Conservation (phyloP, 2,797 vertebrate genomes). For the Naso thynnoides region DNA sequence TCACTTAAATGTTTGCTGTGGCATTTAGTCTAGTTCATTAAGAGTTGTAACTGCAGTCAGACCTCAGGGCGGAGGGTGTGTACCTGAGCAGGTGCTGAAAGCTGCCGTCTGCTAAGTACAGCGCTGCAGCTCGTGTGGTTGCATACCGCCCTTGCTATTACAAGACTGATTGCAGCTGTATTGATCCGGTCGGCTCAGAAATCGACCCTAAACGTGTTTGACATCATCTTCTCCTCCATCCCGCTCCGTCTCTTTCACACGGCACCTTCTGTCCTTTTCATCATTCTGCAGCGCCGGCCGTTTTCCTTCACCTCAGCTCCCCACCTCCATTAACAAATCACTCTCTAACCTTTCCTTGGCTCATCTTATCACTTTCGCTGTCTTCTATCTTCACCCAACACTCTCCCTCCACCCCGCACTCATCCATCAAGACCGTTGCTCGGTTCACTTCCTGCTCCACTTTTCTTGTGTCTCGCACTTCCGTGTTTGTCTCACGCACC, state of each 20-base stretch:
- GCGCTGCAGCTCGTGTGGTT: constrained; percentile 28
- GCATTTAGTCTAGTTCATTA: constrained; percentile 43
- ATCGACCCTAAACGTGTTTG: constrained; percentile 67
- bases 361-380: constrained; percentile 22
- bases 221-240: constrained; percentile 64
- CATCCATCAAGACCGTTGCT: constrained; percentile 27
- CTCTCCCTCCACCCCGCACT: constrained; percentile 32
- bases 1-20: constrained; percentile 29
- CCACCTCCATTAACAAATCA: constrained; percentile 46
- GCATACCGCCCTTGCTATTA: constrained; percentile 52
- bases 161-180: constrained; percentile 64
- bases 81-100: constrained; percentile 30
- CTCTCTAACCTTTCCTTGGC: constrained; percentile 40
- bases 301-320: constrained; percentile 50
- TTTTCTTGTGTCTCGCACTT: constrained; percentile 18
- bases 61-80: constrained; percentile 22
- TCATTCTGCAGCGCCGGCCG: constrained; percentile 31
- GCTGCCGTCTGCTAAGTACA: constrained; percentile 33
- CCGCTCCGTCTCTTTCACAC: constrained; percentile 53
- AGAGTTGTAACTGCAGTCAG: constrained; percentile 23
- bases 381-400: constrained; percentile 29
- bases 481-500: constrained; percentile 13
- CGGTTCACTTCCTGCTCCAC: constrained; percentile 19
- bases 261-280: constrained; percentile 38
- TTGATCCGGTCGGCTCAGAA: constrained; percentile 67